Conservation (phyloP, 1,140 invertebrate genomes). For the Scaptomyza hsui region DNA sequence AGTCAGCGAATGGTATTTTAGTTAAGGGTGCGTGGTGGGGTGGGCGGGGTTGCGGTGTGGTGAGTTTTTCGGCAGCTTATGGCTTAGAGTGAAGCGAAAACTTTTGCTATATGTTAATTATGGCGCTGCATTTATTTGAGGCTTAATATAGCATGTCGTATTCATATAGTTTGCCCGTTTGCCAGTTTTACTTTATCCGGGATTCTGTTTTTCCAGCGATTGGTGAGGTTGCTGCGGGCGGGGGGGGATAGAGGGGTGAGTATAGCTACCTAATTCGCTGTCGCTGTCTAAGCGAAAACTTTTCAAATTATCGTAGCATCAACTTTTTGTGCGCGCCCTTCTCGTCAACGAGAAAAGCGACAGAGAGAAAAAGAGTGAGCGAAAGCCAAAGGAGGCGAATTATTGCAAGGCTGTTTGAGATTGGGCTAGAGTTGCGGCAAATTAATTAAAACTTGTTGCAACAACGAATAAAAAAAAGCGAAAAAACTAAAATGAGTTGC, state of each 20-base stretch:
- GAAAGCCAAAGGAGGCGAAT: conserved; percentile 9
- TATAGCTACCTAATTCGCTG: conserved; percentile 28
- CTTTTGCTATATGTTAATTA: conserved; percentile 82
- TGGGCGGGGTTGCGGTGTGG: background rate
- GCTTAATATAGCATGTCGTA: conserved; percentile 76
- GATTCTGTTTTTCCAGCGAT: conserved; percentile 7
- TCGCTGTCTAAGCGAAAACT: conserved; percentile 79
- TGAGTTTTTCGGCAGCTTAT: conserved; percentile 45
- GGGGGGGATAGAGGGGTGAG: too few species aligned
- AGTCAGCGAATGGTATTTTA: conserved; percentile 27
- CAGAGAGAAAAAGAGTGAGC: background rate
- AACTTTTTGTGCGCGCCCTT: conserved; percentile 60
- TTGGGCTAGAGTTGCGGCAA: conserved; percentile 63
- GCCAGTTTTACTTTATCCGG: conserved; percentile 32
- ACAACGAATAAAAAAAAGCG: conserved; percentile 33
- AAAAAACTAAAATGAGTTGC: conserved; percentile 44
- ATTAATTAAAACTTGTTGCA: conserved; percentile 82
- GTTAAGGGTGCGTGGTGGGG: background rate
- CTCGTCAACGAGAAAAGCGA: background rate
- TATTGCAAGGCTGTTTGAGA: conserved; percentile 47
- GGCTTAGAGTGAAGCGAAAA: conserved; percentile 60
- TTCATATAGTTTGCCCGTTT: conserved; percentile 48
- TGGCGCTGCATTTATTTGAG: conserved; percentile 79
- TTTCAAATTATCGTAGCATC: conserved; percentile 81
- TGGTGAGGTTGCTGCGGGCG: background rate